These are phyloP conservation scores for Paedocypris micromegethes DNA, from an alignment of 2,797 vertebrate genomes.

Conservation along the genomic window DNA sequence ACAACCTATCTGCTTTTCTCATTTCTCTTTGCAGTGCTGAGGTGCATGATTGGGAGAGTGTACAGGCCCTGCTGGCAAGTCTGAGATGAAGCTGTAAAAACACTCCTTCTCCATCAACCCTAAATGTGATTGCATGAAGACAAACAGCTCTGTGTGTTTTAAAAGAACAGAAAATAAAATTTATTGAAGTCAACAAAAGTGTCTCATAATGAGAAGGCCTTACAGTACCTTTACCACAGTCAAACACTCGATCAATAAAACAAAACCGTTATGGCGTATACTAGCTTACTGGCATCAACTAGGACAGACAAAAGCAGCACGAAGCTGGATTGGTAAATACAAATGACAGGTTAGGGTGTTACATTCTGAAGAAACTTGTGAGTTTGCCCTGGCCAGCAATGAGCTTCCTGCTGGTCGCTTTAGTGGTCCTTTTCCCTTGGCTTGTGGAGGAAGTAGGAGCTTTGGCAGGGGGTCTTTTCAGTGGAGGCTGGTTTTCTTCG, in stretches of 20 bases:
- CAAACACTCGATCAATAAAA: not conserved
- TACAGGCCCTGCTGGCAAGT: constrained; percentile 90
- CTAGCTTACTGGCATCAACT: too few species aligned
- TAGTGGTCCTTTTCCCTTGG: constrained; percentile 61
- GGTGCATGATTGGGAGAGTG: constrained; percentile 94
- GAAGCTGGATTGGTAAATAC: not conserved
- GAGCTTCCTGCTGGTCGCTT: constrained; percentile 68
- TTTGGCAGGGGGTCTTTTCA: constrained; percentile 64
- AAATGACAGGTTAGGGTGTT: constrained; percentile 36
- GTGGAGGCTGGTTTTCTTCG: constrained; percentile 70
- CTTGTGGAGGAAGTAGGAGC: constrained; percentile 44
- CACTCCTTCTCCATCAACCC: constrained; percentile 4
- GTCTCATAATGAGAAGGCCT: not conserved
- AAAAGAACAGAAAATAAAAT: constrained; percentile 55
- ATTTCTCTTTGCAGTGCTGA: constrained; percentile 70
- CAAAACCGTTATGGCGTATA: not conserved
- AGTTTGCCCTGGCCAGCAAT: constrained; percentile 85
- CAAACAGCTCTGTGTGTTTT: constrained; percentile 34
- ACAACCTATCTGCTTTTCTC: not conserved
- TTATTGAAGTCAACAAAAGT: constrained; percentile 56
- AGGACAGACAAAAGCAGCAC: too few species aligned
- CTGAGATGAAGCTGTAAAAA: constrained; percentile 53
- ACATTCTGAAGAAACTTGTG: constrained; percentile 84
- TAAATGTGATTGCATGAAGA: constrained; percentile 23
- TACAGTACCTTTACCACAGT: too few species aligned